Base-by-base conservation (phyloP, 1,140 invertebrate genomes). In the Gryllus bimaculatus region DNA sequence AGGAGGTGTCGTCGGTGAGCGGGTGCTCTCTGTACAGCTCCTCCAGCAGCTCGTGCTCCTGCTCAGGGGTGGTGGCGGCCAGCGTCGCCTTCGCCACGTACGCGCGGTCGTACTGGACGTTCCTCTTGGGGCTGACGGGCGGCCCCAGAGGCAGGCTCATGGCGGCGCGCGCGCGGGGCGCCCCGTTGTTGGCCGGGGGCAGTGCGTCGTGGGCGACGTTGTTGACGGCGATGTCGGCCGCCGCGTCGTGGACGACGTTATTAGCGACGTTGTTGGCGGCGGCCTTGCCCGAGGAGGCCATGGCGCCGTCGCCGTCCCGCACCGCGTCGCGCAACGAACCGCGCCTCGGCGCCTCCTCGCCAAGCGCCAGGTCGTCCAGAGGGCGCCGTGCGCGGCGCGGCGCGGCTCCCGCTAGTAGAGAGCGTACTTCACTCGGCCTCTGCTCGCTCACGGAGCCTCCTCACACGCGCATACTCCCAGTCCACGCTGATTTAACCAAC, bases 1-100 rank as follows among this genome's bases (percentile, higher is more conserved):
- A 79, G 0, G 75, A 77, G 0, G 79, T 79, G 20, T 79, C 79
- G 8, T 79, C 79, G 7, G 79, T 79, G 8, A 79, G 26, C 15
- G 79, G 79, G 66, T 76, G 79, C 10, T 79, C 48, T 10, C 54
- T 18, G 75, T 79, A 79, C 15, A 77, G 15, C 8, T 79, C 48
- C 48, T 77, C 79, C 13, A 79, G 54, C 54, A 66, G 18, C 54
- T 66, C 54, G 10, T 66, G 10, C 54, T 66, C 54, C 18, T 66
- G 10, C 18, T 66, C 54, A 3, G 54, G 54, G 10, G 54, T 66
- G 54, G 54, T 66, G 10, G 18, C 54, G 2, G 54, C 54, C 0
- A 13, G 54, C 54, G 54, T 66, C 0, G 54, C 54, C 54, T 66
- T 66, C 2, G 54, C 54, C 18, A 66, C 18, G 18, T 66, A 66